Percentiles rank a stretch among this genome's conserved stretches.
phyloP scores from a whole-genome alignment of 2,797 vertebrate genomes.

The Argya squamiceps region DNA sequence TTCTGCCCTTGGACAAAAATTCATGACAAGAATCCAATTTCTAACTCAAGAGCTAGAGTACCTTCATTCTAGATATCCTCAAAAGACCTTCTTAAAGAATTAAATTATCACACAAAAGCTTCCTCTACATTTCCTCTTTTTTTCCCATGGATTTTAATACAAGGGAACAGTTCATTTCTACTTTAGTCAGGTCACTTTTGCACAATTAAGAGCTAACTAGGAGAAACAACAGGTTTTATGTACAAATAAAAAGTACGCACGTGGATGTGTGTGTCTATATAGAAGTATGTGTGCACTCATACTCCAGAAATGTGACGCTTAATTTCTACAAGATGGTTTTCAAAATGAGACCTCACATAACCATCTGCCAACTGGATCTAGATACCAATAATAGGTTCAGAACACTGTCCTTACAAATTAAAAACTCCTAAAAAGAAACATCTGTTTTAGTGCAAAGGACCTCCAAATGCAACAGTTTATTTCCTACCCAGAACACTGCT shows the following conservation, averaged over 20 bases:
- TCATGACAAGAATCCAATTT: background rate
- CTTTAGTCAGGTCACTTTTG: background rate
- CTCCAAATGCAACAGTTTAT: background rate
- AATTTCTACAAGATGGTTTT: background rate
- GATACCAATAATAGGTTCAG: background rate
- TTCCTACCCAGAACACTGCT: background rate
- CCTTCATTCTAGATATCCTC: background rate
- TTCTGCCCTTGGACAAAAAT: background rate
- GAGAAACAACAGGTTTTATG: background rate
- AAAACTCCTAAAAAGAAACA: slow-evolving; percentile 21
- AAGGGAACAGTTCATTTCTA: background rate
- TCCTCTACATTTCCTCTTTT: background rate
- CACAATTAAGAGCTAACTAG: background rate
- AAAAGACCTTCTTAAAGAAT: background rate
- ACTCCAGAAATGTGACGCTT: background rate
- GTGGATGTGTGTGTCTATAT: background rate
- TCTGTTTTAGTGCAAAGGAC: background rate
- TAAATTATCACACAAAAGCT: background rate
- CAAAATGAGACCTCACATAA: background rate
- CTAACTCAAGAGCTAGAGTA: background rate
- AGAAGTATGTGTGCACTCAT: background rate
- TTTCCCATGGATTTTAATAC: background rate
- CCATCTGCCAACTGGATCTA: background rate
- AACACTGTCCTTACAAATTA: background rate
- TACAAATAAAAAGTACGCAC: background rate